A percentile compares a stretch with the other conserved stretches of the same genome.
phyloP scores from a whole-genome alignment of 2,113 vertebrate species.

The Pluvianellus socialis region DNA sequence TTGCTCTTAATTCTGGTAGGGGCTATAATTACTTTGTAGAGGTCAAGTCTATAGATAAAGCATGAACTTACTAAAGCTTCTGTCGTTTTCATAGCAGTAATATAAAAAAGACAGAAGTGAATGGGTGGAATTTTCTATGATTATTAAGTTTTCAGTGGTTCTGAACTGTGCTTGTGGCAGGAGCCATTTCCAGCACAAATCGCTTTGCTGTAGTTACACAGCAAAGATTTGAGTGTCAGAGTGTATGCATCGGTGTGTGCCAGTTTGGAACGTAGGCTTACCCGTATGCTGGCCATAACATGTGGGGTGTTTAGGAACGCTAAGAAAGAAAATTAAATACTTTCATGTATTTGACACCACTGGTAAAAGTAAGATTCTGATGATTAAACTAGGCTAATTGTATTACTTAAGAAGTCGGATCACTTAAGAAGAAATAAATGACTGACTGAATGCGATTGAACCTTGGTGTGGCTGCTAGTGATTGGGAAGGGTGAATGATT shows the following conservation, averaged over 20 bases:
- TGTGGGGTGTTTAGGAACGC: background rate
- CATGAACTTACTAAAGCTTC: background rate
- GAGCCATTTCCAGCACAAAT: background rate
- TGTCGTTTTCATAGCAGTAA: no score
- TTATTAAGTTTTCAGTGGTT: background rate
- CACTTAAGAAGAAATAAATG: background rate
- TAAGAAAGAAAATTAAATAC: background rate
- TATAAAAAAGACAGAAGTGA: background rate
- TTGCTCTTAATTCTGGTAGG: background rate
- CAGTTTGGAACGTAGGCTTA: background rate
- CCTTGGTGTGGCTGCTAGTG: background rate
- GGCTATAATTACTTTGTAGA: background rate
- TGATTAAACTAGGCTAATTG: background rate
- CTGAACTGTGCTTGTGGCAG: background rate
- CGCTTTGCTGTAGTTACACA: background rate
- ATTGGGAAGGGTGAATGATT: background rate
- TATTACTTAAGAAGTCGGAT: background rate
- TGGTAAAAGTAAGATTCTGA: background rate
- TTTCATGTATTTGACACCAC: background rate
- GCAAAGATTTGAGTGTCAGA: background rate
- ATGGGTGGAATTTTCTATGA: background rate
- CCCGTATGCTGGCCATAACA: background rate
- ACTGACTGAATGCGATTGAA: background rate
- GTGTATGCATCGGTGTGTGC: background rate
- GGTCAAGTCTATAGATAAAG: background rate